Percentiles rank a stretch among this genome's conserved stretches.
Conservation (phyloP, 2,113 vertebrate genomes). For the Fukomys damarensis region DNA sequence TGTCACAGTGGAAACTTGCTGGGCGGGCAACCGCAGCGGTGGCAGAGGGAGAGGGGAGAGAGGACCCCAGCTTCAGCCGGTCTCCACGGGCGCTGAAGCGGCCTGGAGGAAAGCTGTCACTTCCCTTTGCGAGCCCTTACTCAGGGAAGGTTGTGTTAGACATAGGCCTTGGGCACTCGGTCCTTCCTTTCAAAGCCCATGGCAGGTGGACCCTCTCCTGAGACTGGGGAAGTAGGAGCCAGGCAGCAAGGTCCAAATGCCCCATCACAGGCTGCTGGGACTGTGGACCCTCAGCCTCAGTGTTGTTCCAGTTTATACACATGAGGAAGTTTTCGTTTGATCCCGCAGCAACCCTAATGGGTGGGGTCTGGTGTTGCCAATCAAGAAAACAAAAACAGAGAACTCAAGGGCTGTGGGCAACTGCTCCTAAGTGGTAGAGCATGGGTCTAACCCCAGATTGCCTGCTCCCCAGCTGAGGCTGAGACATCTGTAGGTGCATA, state of each 20-base stretch:
- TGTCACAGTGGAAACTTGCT: neutral
- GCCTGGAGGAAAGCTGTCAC: too few species aligned
- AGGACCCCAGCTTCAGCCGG: neutral
- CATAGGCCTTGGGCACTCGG: neutral
- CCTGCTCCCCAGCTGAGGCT: neutral
- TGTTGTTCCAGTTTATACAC: neutral
- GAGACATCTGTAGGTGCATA: neutral
- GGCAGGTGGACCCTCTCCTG: neutral
- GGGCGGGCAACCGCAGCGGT: neutral
- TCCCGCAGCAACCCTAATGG: neutral
- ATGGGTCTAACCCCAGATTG: neutral
- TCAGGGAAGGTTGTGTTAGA: neutral
- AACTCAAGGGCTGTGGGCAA: neutral
- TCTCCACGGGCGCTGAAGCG: fast-evolving
- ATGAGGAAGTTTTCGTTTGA: neutral
- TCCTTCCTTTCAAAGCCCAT: neutral
- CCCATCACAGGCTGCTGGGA: neutral
- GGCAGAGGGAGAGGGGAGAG: neutral
- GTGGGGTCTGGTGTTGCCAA: neutral
- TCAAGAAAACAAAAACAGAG: neutral
- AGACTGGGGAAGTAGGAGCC: neutral
- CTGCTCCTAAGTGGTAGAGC: neutral
- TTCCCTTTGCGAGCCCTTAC: neutral
- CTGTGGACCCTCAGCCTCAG: fast-evolving
- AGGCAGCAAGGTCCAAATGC: neutral